Conservation (phyloP, 2,797 vertebrate genomes). For the Aphelocoma californica region DNA sequence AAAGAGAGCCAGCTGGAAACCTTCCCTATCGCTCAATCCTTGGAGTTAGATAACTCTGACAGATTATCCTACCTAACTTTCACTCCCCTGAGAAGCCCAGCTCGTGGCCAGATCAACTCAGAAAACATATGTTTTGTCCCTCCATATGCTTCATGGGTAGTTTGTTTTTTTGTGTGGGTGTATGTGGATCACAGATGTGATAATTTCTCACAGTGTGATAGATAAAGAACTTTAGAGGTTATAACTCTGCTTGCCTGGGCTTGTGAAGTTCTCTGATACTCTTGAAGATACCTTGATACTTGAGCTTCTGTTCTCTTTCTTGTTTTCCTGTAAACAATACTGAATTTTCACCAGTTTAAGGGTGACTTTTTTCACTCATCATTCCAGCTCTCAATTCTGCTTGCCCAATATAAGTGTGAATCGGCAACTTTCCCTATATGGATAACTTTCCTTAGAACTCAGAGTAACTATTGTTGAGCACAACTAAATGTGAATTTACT, state of each 20-base stretch:
- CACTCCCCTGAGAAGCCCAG: background rate
- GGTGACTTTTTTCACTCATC: background rate
- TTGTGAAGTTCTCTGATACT: background rate
- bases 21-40: background rate
- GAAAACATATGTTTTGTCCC: constrained; percentile 1
- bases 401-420: background rate
- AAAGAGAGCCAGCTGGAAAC: background rate
- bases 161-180: background rate
- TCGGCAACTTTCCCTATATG: background rate
- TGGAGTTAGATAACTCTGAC: background rate
- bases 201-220: background rate
- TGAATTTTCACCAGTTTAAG: background rate
- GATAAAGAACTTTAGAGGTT: background rate
- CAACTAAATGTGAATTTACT: background rate
- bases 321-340: background rate
- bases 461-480: background rate
- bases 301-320: background rate
- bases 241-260: background rate
- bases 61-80: constrained; percentile 7
- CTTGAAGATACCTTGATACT: background rate
- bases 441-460: background rate
- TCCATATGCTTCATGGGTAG: background rate
- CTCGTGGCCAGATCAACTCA: background rate
- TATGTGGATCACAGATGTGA: background rate
- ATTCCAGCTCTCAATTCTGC: background rate